A percentile compares a stretch with the other conserved stretches of the same genome.
Conservation (phyloP, 35 echinoderm and acorn worm genomes). For the Anneissia japonica region DNA sequence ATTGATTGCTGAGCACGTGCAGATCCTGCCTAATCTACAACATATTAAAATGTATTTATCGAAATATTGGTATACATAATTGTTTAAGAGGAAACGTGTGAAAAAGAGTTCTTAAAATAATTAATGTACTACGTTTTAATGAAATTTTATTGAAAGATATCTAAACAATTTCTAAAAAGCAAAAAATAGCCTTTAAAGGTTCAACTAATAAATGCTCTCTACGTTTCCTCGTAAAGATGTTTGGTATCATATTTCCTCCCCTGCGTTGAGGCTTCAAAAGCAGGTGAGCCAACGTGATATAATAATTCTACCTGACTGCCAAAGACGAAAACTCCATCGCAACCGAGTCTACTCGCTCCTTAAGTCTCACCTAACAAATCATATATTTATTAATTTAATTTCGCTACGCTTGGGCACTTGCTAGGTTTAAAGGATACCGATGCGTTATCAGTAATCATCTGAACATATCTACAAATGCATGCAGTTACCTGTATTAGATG, state of each 20-base stretch:
- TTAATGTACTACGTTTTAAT: not conserved
- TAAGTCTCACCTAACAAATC: not conserved
- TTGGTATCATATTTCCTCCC: not conserved
- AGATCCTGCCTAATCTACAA: no score
- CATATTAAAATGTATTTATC: no score
- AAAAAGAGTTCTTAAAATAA: not conserved
- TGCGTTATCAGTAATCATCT: not conserved
- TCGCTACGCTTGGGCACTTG: not conserved
- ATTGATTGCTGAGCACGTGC: no score
- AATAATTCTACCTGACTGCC: no score
- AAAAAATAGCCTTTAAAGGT: not conserved
- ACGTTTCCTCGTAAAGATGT: not conserved
- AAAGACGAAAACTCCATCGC: not conserved
- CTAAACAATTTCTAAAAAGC: not conserved
- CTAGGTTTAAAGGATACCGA: not conserved
- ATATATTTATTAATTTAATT: not conserved
- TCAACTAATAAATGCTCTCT: not conserved
- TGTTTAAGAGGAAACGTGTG: not conserved
- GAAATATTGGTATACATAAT: no score
- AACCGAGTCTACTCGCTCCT: not conserved
- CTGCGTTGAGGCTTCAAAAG: not conserved
- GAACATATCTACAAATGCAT: not conserved
- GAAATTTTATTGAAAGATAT: not conserved
- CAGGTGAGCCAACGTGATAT: not conserved
- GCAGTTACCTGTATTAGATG: not conserved